Evolutionary conservation across 2,113 vertebrate genomes (phyloP), one percentile per base, ranked within the genome.

Genomic region (Aviceda subcristata): DNA sequence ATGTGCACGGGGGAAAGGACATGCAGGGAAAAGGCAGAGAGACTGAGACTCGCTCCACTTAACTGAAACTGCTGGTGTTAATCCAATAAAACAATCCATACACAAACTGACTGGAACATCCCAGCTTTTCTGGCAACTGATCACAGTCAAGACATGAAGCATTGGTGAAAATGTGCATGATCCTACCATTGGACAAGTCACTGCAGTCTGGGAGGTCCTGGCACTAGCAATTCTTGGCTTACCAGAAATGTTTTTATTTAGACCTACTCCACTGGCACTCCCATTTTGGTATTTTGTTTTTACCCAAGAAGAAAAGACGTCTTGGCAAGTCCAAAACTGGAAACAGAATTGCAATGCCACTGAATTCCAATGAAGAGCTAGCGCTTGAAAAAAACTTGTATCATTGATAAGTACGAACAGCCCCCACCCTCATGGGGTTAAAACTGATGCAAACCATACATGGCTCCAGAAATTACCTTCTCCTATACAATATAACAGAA

Each of bases 351-450:
- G 82, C 63, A 90, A 39, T 34, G 19, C 12, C 43, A 64, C 8
- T 60, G 74, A 86, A 82, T 79, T 82, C 46, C 53, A 94, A 20
- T 5, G 4, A 63, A 92, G 51, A 60, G 16, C 20, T 34, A 79
- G n/a, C 4, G 56, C n/a, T 72, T 82, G 24, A 94, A 90, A 10
- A 62, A 71, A 74, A 45, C 36, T 57, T 24, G 20, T 56, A 8
- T 26, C 20, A 41, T 6, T 15, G n/a, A 29, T 3, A 75, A 0
- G 6, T 10, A 67, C 0, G 0, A 69, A 72, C 17, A 13, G 2
- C 5, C 12, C 8, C 4, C 8, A 51, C 5, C 6, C 20, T 24
- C 24, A 29, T 1, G 2, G 10, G 10, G 50, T 86, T 66, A 80
- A 81, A 88, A 92, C 7, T 43, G 43, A 91, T 30, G n/a, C 39